Evolutionary conservation across 1,140 invertebrate species (phyloP), one percentile per base, ranked within the genome.

Genomic region (Apis dorsata): DNA sequence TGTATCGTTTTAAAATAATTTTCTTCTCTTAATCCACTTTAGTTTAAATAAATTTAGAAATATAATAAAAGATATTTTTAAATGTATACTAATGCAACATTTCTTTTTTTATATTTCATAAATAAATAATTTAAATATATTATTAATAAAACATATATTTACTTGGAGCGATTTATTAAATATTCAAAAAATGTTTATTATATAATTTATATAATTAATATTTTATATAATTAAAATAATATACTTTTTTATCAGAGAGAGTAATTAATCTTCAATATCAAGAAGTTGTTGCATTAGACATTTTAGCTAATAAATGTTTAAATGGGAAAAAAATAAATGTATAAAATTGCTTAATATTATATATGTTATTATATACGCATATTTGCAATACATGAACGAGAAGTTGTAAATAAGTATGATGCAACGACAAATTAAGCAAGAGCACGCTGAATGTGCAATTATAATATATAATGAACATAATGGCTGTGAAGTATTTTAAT

Each of bases 381-480:
- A 73, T 57, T 24, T 63, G 44, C n/a, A 65, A 76, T 44, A n/a
- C 17, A 68, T 73, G 60, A 80, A 79, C 19, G 68, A 72, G 62
- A 82, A 68, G 59, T 79, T 85, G 69, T 86, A 81, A 87, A 83
- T 83, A 86, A 81, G 70, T 77, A 77, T 75, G 78, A 70, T 68
- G 74, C 69, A 88, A 85, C 49, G 74, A 71, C 70, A 80, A 72
- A 87, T 82, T 80, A 59, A n/a, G n/a, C 53, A 84, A 85, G 34
- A 44, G 55, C 34, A 73, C 34, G 80, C 79, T 77, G 63, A 71
- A 82, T 55, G 71, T 85, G 83, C 81, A 88, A 81, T 69, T 74
- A 86, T 66, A 7, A 44, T 44, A 44, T 44, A 44, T 7, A 44
- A 44, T n/a, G 34, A 70, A 63, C 44, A n/a, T 44, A 59, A 63